Evolutionary conservation across 35 echinoderm and acorn worm genomes (phyloP), one percentile per base, ranked within the genome.

Genomic region (Chiridota heheva): DNA sequence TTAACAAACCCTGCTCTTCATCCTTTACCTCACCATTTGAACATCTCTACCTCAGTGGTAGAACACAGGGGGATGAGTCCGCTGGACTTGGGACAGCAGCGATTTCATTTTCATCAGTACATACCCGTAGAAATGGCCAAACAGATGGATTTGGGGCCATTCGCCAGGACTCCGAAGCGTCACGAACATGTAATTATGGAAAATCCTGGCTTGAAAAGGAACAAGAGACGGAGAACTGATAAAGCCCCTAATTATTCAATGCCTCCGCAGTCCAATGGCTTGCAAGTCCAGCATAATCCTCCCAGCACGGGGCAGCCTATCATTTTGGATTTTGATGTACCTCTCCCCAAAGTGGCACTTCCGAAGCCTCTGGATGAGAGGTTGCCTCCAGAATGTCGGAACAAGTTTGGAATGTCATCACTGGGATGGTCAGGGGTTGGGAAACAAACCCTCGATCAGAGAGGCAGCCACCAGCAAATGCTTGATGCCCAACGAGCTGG

Each of bases 311-410:
- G 83, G 20, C 84, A 93, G 60, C 90, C 90, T 1, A 93, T 93
- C 38, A 88, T 93, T 42, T 59, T 93, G 45, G 78, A 93, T 70
- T 93, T 93, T 93, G 90, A 93, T 31, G 78, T 93, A 45, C 78
- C 90, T 59, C 18, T 76, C 40, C 90, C 90, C 7, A 81, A 82
- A 70, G 8, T 93, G 40, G 64, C 84, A 17, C 69, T 63, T 41
- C 63, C 77, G 44, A 67, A 43, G 42, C 72, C 84, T n/a, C 36
- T 77, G 24, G 85, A 78, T 25, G 85, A 87, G 35, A 30, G 62
- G 28, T 38, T 72, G 49, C 81, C 64, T 8, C 46, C 42, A 18
- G 62, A 84, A 62, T n/a, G n/a, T n/a, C n/a, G n/a, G n/a, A 43
- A 60, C 5, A 78, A 61, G 46, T 78, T 60, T 39, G 53, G 75